phyloP scores from a whole-genome alignment of 2,888 invertebrate species.

The Gnatocerus cornutus region DNA sequence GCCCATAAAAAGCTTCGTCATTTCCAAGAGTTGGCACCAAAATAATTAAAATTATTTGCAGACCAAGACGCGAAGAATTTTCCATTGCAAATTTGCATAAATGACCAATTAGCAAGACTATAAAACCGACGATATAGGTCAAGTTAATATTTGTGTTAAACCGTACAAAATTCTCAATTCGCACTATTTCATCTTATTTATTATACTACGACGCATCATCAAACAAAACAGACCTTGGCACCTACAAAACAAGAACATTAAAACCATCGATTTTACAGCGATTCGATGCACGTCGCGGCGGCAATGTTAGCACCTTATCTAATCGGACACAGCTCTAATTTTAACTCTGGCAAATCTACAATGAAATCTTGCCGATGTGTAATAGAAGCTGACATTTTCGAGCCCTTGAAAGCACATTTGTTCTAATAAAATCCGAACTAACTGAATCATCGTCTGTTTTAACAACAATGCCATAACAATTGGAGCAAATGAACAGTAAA shows the following conservation, averaged over 20 bases:
- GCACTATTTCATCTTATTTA: too few species aligned
- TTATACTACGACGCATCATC: conserved; percentile 4
- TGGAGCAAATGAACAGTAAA: not conserved
- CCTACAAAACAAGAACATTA: not conserved
- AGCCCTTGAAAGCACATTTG: conserved; percentile 32
- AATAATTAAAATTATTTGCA: too few species aligned
- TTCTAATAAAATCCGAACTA: too few species aligned
- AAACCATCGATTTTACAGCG: too few species aligned
- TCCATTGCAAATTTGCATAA: conserved; percentile 7
- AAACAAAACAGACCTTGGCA: conserved; percentile 1
- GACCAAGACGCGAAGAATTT: too few species aligned
- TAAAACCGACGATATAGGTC: conserved; percentile 25
- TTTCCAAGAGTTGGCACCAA: too few species aligned
- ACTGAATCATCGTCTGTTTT: conserved; percentile 20
- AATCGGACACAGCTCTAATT: not conserved
- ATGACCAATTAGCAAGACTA: not conserved
- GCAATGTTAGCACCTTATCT: too few species aligned
- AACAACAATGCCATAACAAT: too few species aligned
- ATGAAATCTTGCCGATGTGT: conserved; percentile 17
- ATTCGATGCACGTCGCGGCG: too few species aligned
- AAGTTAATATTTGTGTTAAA: conserved; percentile 20
- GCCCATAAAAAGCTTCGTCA: too few species aligned
- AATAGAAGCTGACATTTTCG: conserved; percentile 26
- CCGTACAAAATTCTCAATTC: too few species aligned
- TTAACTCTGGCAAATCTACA: conserved; percentile 24